Evolutionary conservation across 2,113 vertebrate species (phyloP), one percentile per base, ranked within the genome.

Genomic region (Thinocorus orbignyianus): DNA sequence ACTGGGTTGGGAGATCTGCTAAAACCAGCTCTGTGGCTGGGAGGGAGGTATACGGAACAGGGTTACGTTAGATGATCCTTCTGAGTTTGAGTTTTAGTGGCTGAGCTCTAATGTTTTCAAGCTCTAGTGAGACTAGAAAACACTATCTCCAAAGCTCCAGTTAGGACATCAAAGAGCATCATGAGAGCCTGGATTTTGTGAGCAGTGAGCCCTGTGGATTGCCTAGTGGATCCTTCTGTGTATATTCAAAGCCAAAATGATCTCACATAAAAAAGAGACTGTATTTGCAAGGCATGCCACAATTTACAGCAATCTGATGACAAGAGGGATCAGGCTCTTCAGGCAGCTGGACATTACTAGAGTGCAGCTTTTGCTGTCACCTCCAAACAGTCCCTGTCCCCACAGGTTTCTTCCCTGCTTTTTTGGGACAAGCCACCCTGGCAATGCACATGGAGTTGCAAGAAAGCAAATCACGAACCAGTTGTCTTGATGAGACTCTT

Each of bases 401-500:
- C 58, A 51, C 41, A 78, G 11, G 33, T 90, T 90, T 92, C 35
- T 78, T 78, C 64, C 33, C 72, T 64, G 18, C 15, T 64, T 17
- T 60, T 83, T 71, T 58, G 58, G 81, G 65, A 33, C 39, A 78
- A 64, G 62, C 31, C 17, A 46, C 57, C 26, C 73, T 87, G 81
- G 81, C 30, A 73, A 65, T 44, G 48, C 30, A n/a, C 51, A 37
- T 0, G 1, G 51, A 85, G 25, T 1, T 35, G 31, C 4, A 6
- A 39, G 44, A 84, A 91, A 74, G 65, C 9, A 80, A 90, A 86
- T 28, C 52, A 26, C 0, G 4, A 86, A 31, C 69, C 28, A 4
- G 86, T 60, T 88, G 39, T 68, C 92, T 90, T 92, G 80, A 90
- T 69, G 94, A 69, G 73, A 71, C 39, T 96, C 64, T 76, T 93